A percentile compares a stretch with the other conserved stretches of the same genome.
phyloP scores from a whole-genome alignment of 2,888 invertebrate species.

The Alloplasta piceator region DNA sequence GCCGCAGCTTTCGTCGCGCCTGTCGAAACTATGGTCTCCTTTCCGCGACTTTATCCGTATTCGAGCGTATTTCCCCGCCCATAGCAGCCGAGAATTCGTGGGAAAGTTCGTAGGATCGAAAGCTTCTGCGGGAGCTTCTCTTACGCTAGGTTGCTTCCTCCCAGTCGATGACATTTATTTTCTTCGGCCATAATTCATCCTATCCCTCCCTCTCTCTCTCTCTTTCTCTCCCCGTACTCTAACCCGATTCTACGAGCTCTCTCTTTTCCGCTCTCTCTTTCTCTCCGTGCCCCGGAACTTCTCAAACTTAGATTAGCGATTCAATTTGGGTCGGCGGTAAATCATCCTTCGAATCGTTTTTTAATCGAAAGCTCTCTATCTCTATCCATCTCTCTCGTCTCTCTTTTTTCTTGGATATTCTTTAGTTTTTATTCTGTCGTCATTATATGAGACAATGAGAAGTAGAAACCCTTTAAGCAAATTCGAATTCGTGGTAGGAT shows the following conservation, averaged over 20 bases:
- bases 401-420: conserved; percentile 16
- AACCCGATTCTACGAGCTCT: conserved; percentile 28
- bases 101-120: conserved; percentile 69
- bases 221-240: conserved; percentile 30
- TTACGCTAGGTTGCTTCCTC: conserved; percentile 44
- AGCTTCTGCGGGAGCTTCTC: conserved; percentile 56
- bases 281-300: conserved; percentile 69
- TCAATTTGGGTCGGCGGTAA: conserved; percentile 76
- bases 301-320: conserved; percentile 79
- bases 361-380: conserved; percentile 70
- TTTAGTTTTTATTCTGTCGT: conserved; percentile 15
- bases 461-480: too few relatives aligned
- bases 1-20: conserved; percentile 8
- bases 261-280: conserved; percentile 35
- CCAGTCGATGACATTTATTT: conserved; percentile 75
- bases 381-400: conserved; percentile 1
- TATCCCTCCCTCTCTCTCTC: conserved; percentile 31
- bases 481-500: too few relatives aligned
- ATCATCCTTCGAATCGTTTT: conserved; percentile 76
- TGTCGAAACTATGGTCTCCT: conserved; percentile 4
- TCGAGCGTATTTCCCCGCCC: conserved; percentile 24
- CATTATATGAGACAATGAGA: neutral
- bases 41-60: conserved; percentile 7
- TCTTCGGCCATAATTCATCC: conserved; percentile 72
- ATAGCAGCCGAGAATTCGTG: conserved; percentile 43